These are phyloP conservation scores for Hyla sarda DNA, from an alignment of 2,113 vertebrate genomes.

Conservation along the genomic window DNA sequence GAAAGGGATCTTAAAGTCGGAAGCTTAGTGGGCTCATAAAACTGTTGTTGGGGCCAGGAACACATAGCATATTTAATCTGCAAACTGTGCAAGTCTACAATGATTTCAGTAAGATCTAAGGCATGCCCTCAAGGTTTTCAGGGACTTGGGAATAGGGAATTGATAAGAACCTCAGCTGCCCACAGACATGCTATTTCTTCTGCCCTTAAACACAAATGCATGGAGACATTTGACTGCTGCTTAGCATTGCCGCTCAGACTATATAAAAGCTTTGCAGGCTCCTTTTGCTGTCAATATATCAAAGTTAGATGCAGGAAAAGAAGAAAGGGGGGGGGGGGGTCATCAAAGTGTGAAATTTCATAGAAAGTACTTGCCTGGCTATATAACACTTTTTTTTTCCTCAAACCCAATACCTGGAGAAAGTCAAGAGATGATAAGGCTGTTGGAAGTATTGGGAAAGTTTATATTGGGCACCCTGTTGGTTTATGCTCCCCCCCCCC, in stretches of 20 bases:
- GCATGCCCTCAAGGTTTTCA: constrained; percentile 99
- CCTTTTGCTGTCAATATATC: constrained; percentile 97
- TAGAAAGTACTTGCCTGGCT: constrained; percentile 84
- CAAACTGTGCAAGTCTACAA: constrained; percentile 89
- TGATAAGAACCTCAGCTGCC: constrained; percentile 88
- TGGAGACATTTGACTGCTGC: constrained; percentile 91
- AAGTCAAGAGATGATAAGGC: constrained; percentile 77
- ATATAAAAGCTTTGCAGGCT: constrained; percentile 84
- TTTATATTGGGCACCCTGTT: constrained; percentile 66
- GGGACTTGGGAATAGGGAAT: constrained; percentile 97
- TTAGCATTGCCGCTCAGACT: constrained; percentile 85
- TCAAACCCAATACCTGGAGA: constrained; percentile 76
- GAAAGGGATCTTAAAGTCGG: constrained; percentile 88
- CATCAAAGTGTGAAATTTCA: constrained; percentile 96
- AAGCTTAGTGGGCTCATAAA: constrained; percentile 90
- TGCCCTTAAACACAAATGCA: constrained; percentile 94
- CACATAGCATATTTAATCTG: constrained; percentile 99
- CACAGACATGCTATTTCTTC: constrained; percentile 91
- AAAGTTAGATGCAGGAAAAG: constrained; percentile 79
- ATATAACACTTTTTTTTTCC: constrained; percentile 72
- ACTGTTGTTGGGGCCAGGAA: constrained; percentile 85
- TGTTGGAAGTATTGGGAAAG: constrained; percentile 75
- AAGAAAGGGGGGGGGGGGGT: constrained; percentile 69
- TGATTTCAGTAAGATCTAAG: constrained; percentile 96
- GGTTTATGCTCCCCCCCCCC: constrained; percentile 21